Conservation (phyloP, 1,140 invertebrate species). For the Pseudoatta argentina region DNA sequence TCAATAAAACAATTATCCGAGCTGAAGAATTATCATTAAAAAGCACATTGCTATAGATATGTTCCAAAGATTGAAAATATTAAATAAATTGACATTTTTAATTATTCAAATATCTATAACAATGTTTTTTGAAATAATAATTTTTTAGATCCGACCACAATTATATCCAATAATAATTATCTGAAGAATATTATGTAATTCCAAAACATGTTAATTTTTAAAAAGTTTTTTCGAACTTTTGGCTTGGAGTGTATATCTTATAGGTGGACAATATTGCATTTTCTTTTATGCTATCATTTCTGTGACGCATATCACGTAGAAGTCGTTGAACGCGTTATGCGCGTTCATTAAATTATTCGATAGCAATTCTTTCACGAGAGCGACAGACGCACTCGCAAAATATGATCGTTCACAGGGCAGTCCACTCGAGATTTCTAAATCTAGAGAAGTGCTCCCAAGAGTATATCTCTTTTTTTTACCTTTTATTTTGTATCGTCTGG, state of each 20-base stretch:
- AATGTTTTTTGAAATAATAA: too few species aligned
- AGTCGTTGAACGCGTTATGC: conserved; percentile 40
- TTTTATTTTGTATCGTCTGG: conserved; percentile 52
- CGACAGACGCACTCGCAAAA: conserved; percentile 38
- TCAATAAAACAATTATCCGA: too few species aligned
- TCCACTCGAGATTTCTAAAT: conserved; percentile 63
- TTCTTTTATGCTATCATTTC: neutral
- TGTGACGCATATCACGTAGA: neutral
- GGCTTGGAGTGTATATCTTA: neutral
- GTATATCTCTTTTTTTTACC: conserved; percentile 19
- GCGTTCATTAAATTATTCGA: conserved; percentile 30
- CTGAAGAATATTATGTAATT: too few species aligned
- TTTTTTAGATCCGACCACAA: too few species aligned
- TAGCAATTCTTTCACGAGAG: conserved; percentile 47
- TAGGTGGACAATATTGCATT: neutral
- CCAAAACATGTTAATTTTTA: too few species aligned
- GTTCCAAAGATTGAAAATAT: too few species aligned
- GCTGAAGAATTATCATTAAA: too few species aligned
- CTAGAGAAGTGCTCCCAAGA: conserved; percentile 32
- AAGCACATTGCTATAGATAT: too few species aligned
- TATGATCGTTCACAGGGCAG: conserved; percentile 48
- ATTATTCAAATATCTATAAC: too few species aligned
- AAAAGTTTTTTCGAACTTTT: too few species aligned
- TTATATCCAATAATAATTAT: too few species aligned
- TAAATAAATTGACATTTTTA: too few species aligned